These are phyloP conservation scores for Ataeniobius toweri DNA, from an alignment of 2,797 vertebrate genomes.

Conservation along the genomic window DNA sequence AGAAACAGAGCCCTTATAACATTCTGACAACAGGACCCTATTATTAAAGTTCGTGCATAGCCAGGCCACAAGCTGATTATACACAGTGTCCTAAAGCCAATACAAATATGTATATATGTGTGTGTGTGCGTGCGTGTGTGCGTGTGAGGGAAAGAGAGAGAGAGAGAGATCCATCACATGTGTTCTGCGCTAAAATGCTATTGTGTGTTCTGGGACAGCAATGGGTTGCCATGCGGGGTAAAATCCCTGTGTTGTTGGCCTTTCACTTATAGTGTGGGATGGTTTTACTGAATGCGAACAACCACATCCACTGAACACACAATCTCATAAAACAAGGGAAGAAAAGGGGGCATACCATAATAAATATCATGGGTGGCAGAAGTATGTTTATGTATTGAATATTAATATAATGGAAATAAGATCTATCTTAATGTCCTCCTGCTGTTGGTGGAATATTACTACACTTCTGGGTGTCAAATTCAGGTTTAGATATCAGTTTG, in stretches of 20 bases:
- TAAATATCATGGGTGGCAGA: not conserved
- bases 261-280: constrained; percentile 51
- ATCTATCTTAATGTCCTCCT: not conserved
- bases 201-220: constrained; percentile 49
- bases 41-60: constrained; percentile 60
- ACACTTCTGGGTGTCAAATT: not conserved
- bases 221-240: constrained; percentile 42
- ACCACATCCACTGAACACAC: constrained; percentile 40
- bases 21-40: constrained; percentile 48
- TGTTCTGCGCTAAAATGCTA: constrained; percentile 65
- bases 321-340: constrained; percentile 1
- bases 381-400: not conserved
- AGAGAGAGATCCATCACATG: constrained; percentile 61
- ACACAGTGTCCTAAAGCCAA: constrained; percentile 32
- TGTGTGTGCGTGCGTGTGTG: constrained; percentile 22
- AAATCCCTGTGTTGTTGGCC: constrained; percentile 62
- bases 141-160: constrained; percentile 4
- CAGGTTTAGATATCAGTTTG: not conserved
- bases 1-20: constrained; percentile 59
- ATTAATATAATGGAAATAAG: not conserved
- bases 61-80: constrained; percentile 52
- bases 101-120: constrained; percentile 17
- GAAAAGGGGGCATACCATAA: not conserved
- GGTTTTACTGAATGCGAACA: constrained; percentile 19
- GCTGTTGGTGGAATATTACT: not conserved